Conservation (phyloP, 1,140 invertebrate genomes). For the Pseudomyrmex cubaensis region DNA sequence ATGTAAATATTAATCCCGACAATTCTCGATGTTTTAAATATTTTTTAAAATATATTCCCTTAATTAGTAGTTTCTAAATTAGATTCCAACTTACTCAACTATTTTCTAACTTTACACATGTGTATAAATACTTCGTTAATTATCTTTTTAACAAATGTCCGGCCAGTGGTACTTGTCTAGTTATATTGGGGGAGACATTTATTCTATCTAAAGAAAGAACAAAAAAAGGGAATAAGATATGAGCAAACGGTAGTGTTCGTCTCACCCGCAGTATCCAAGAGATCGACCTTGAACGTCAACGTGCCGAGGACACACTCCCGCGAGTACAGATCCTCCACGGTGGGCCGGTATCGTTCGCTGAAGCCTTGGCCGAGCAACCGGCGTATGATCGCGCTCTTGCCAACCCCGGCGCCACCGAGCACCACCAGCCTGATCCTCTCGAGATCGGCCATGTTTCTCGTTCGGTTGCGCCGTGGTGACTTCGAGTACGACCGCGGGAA, state of each 20-base stretch:
- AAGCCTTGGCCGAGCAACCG: conserved; percentile 95
- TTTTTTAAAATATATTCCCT: too few species aligned
- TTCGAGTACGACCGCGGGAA: conserved; percentile 34
- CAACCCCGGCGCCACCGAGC: conserved; percentile 93
- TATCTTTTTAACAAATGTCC: too few species aligned
- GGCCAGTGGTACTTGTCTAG: too few species aligned
- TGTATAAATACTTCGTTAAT: too few species aligned
- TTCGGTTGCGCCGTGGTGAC: conserved; percentile 18
- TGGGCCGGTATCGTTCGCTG: conserved; percentile 93
- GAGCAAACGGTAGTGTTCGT: too few species aligned
- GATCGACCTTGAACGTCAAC: conserved; percentile 93
- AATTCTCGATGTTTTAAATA: too few species aligned
- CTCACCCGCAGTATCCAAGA: conserved; percentile 92
- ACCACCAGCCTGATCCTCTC: conserved; percentile 94
- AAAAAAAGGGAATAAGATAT: background rate
- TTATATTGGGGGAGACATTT: too few species aligned
- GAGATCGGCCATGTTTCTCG: conserved; percentile 88
- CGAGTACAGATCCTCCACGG: conserved; percentile 95
- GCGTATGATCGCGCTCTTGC: conserved; percentile 95
- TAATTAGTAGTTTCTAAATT: too few species aligned
- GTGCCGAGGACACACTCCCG: conserved; percentile 93
- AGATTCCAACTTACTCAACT: too few species aligned
- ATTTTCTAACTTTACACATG: too few species aligned
- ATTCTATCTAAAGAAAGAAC: background rate
- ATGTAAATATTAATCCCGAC: too few species aligned